Percentiles rank a stretch among this genome's conserved stretches.
These are phyloP conservation scores for Rhinichthys osculus DNA, from an alignment of 2,797 vertebrate species.

Conservation along the genomic window DNA sequence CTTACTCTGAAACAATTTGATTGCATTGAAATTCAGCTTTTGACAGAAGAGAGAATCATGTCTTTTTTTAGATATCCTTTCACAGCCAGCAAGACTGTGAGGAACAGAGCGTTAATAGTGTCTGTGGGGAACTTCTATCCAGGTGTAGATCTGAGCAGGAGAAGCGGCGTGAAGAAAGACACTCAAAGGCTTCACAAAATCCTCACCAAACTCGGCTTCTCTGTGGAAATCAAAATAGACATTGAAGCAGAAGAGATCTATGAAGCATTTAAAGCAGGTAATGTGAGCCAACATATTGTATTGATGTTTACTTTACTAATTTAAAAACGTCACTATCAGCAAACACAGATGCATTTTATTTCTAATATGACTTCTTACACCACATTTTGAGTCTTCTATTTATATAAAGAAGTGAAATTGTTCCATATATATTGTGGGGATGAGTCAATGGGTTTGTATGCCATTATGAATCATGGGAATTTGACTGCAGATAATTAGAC, in stretches of 20 bases:
- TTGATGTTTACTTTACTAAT: not conserved
- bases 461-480: not conserved
- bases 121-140: conserved; percentile 66
- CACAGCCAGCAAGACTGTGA: not conserved
- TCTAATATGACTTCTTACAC: not conserved
- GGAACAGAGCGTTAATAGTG: conserved; percentile 73
- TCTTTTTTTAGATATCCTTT: not conserved
- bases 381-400: not conserved
- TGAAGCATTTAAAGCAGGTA: conserved; percentile 74
- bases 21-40: not conserved
- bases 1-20: not conserved
- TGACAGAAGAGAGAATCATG: not conserved
- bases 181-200: conserved; percentile 69
- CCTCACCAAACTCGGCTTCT: conserved; percentile 74
- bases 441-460: not conserved
- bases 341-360: not conserved
- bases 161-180: conserved; percentile 69
- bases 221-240: conserved; percentile 71
- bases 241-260: conserved; percentile 72
- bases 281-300: not conserved
- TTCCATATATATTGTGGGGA: not conserved
- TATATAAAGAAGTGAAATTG: not conserved
- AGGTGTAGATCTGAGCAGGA: conserved; percentile 3
- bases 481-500: not conserved
- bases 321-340: too few species aligned